These are phyloP conservation scores for Noctua janthina DNA, from an alignment of 2,888 invertebrate genomes.

Conservation along the genomic window DNA sequence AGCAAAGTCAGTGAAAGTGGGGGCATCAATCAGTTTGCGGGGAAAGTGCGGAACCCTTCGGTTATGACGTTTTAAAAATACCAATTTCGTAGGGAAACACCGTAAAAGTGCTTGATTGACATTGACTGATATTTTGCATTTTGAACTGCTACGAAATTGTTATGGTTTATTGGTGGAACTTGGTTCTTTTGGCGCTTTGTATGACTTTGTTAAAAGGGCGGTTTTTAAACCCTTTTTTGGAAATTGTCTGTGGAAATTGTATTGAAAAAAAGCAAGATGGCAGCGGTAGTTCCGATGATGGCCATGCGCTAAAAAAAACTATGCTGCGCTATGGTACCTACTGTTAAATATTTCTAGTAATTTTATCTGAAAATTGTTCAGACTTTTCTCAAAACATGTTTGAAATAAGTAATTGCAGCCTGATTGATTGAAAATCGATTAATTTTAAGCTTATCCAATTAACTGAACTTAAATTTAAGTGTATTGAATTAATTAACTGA, in stretches of 20 bases:
- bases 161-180: neutral
- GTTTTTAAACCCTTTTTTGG: neutral
- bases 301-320: neutral
- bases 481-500: constrained; percentile 24
- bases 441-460: constrained; percentile 16
- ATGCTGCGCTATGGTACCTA: neutral
- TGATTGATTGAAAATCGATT: constrained; percentile 31
- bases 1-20: constrained; percentile 77
- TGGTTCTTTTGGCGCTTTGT: neutral
- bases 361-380: constrained; percentile 26
- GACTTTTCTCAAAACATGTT: constrained; percentile 9
- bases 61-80: constrained; percentile 43
- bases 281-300: neutral
- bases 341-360: neutral
- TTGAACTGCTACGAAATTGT: neutral
- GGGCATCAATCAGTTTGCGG: constrained; percentile 73
- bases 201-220: neutral
- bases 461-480: constrained; percentile 24
- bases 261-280: neutral
- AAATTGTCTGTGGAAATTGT: neutral
- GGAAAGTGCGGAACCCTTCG: constrained; percentile 77
- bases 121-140: constrained; percentile 14
- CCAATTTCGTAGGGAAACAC: constrained; percentile 16
- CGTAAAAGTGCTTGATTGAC: constrained; percentile 16
- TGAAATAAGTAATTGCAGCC: constrained; percentile 24